Evolutionary conservation across 2,113 vertebrate genomes (phyloP).

Genomic region (Neopipo cinnamomea): DNA sequence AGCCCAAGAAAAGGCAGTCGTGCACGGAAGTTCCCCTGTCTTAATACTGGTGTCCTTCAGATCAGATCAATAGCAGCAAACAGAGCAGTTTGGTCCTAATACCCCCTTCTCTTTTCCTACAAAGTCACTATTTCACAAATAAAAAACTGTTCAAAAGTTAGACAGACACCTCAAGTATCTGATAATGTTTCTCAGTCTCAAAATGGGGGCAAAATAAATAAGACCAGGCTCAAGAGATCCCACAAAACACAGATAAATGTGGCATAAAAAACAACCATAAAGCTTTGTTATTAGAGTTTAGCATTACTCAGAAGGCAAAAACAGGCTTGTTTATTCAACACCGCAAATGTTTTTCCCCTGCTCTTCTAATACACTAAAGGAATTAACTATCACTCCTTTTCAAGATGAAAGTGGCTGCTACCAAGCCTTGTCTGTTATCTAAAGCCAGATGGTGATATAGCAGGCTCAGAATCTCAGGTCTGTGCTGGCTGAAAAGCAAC

Average conservation of each 20-base stretch:
- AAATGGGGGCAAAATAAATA: neutral
- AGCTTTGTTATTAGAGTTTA: neutral
- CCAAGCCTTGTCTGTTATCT: neutral
- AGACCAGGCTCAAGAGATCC: neutral
- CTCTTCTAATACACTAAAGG: neutral
- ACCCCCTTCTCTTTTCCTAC: neutral
- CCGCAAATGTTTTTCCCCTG: neutral
- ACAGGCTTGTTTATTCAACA: neutral
- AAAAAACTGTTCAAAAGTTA: neutral
- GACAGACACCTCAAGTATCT: neutral
- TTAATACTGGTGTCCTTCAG: neutral
- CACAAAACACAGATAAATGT: neutral
- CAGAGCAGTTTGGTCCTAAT: neutral
- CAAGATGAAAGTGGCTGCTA: neutral
- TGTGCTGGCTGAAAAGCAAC: neutral
- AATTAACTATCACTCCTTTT: neutral
- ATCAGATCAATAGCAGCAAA: fast-evolving
- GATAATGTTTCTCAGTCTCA: neutral
- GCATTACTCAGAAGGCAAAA: neutral
- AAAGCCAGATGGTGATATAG: neutral
- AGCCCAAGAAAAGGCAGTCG: neutral
- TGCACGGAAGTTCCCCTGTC: neutral
- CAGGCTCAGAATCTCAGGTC: neutral
- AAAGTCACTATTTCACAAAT: neutral
- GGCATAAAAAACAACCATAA: neutral